Evolutionary conservation across 2,888 invertebrate genomes (phyloP).

Genomic region (Hyalella azteca): DNA sequence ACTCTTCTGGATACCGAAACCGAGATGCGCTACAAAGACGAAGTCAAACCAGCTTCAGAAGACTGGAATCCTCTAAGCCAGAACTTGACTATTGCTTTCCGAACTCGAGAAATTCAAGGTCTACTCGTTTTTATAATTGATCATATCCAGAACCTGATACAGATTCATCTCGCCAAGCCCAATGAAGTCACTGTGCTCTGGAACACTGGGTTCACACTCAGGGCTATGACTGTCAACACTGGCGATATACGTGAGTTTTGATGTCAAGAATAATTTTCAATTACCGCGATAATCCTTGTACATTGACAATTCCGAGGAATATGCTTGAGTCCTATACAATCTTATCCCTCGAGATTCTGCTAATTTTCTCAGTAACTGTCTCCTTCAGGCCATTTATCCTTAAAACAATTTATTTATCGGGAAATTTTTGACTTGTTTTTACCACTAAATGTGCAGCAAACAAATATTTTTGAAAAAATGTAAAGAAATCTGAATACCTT

Average conservation of each 20-base stretch:
- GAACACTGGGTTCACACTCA: constrained; percentile 77
- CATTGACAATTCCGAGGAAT: too few species aligned
- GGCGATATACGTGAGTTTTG: constrained; percentile 62
- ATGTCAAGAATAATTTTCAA: too few species aligned
- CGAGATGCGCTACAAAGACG: constrained; percentile 70
- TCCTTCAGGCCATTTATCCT: too few species aligned
- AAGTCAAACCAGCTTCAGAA: constrained; percentile 76
- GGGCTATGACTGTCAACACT: constrained; percentile 78
- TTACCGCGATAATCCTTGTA: too few species aligned
- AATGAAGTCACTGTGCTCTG: constrained; percentile 83
- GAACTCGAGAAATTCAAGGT: constrained; percentile 83
- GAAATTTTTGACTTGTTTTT: too few species aligned
- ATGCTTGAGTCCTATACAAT: too few species aligned
- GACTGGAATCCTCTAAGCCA: constrained; percentile 77
- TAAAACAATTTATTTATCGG: too few species aligned
- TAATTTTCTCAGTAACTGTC: too few species aligned
- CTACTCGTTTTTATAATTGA: constrained; percentile 90
- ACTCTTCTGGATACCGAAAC: constrained; percentile 84
- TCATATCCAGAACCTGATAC: constrained; percentile 90
- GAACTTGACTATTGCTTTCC: constrained; percentile 83
- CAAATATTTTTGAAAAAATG: too few species aligned
- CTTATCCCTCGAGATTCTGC: too few species aligned
- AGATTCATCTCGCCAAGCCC: constrained; percentile 80
- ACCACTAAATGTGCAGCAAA: too few species aligned
- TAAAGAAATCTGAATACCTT: too few species aligned